Percentiles rank a stretch among this genome's conserved stretches.
Conservation (phyloP, 2,888 invertebrate genomes). For the Zaprionus lineosus region DNA sequence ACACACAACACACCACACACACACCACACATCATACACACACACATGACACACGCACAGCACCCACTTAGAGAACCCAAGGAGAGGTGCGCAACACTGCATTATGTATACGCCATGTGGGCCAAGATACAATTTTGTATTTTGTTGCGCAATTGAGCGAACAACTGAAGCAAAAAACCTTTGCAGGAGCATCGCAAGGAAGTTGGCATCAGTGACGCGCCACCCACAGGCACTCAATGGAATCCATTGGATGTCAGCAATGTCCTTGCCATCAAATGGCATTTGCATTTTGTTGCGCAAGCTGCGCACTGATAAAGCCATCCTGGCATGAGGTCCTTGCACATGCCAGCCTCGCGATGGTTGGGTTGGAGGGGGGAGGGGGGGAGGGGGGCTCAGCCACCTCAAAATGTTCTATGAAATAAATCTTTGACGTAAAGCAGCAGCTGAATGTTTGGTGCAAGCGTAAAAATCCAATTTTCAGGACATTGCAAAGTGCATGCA, state of each 20-base stretch:
- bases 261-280: slow-evolving; percentile 52
- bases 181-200: slow-evolving; percentile 35
- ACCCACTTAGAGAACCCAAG: too few relatives aligned
- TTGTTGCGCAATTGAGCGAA: slow-evolving; percentile 77
- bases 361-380: background rate
- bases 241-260: slow-evolving; percentile 52
- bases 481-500: slow-evolving; percentile 25
- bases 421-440: slow-evolving; percentile 63
- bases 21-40: slow-evolving; percentile 2
- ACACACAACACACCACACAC: background rate
- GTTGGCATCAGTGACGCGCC: slow-evolving; percentile 17
- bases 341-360: too few relatives aligned
- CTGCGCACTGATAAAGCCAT: slow-evolving; percentile 52
- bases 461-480: slow-evolving; percentile 70
- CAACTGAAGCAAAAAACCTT: slow-evolving; percentile 65
- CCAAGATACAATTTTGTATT: slow-evolving; percentile 56
- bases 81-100: slow-evolving; percentile 29
- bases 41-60: background rate
- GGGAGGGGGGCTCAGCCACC: background rate
- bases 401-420: slow-evolving; percentile 51
- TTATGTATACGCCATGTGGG: slow-evolving; percentile 47
- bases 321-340: background rate
- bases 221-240: slow-evolving; percentile 69
- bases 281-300: slow-evolving; percentile 46
- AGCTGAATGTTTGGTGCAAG: slow-evolving; percentile 25